phyloP scores from a whole-genome alignment of 1,140 invertebrate species.

The Dreissena rostriformis region DNA sequence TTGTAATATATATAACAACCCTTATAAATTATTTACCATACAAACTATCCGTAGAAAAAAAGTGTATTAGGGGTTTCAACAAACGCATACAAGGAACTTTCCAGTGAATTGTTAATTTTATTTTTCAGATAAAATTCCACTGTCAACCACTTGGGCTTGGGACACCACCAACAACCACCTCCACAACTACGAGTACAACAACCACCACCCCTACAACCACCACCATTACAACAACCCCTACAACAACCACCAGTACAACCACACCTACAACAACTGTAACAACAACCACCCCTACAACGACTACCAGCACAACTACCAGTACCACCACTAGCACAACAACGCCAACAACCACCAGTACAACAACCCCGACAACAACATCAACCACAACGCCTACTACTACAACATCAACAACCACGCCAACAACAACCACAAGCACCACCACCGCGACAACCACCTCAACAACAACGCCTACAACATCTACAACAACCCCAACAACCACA shows the following conservation, averaged over 20 bases:
- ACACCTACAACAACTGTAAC: conserved; percentile 26
- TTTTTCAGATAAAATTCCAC: conserved; percentile 47
- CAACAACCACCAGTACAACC: conserved; percentile 10
- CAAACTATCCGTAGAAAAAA: no score
- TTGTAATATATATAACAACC: no score
- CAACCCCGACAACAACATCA: neutral
- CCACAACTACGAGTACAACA: conserved; percentile 8
- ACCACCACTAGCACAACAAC: conserved; percentile 24
- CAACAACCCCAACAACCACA: conserved; percentile 1
- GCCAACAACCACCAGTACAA: neutral
- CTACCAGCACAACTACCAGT: neutral
- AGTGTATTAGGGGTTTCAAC: no score
- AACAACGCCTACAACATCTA: conserved; percentile 1
- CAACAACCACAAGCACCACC: conserved; percentile 2
- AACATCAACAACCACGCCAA: conserved; percentile 1
- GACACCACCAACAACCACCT: neutral
- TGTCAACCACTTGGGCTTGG: conserved; percentile 23
- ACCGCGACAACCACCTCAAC: neutral
- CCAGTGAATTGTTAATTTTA: no score
- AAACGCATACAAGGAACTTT: neutral
- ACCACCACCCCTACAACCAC: conserved; percentile 6
- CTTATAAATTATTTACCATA: no score
- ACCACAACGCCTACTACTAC: neutral
- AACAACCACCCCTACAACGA: conserved; percentile 17
- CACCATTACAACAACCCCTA: neutral